Conservation (phyloP, 2,113 vertebrate genomes). For the Varanus komodoensis region DNA sequence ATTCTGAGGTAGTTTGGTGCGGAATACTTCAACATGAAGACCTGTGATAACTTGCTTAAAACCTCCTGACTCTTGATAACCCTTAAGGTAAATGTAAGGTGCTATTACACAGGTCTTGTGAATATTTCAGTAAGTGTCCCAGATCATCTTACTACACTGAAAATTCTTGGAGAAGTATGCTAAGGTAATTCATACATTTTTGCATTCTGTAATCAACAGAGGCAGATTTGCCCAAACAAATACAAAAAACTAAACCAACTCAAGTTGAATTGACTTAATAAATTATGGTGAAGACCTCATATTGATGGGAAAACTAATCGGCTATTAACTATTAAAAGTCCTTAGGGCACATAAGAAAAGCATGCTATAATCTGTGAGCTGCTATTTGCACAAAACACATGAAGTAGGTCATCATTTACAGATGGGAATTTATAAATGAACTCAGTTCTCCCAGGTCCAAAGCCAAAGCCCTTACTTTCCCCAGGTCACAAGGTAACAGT, state of each 20-base stretch:
- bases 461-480: background rate
- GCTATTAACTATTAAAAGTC: background rate
- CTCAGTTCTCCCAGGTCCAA: background rate
- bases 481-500: background rate
- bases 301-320: background rate
- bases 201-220: background rate
- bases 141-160: background rate
- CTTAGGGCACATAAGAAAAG: background rate
- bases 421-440: background rate
- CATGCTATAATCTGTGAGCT: background rate
- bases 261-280: background rate
- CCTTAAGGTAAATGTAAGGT: background rate
- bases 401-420: background rate
- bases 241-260: background rate
- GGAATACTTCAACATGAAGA: background rate
- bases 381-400: background rate
- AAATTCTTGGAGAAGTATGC: background rate
- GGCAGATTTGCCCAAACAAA: background rate
- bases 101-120: background rate
- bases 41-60: background rate
- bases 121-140: slow-evolving; percentile 10
- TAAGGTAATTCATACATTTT: background rate
- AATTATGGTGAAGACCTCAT: background rate
- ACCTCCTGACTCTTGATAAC: background rate
- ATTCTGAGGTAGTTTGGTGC: background rate